These are phyloP conservation scores for Alces alces DNA, from an alignment of 2,113 vertebrate genomes.

Conservation along the genomic window DNA sequence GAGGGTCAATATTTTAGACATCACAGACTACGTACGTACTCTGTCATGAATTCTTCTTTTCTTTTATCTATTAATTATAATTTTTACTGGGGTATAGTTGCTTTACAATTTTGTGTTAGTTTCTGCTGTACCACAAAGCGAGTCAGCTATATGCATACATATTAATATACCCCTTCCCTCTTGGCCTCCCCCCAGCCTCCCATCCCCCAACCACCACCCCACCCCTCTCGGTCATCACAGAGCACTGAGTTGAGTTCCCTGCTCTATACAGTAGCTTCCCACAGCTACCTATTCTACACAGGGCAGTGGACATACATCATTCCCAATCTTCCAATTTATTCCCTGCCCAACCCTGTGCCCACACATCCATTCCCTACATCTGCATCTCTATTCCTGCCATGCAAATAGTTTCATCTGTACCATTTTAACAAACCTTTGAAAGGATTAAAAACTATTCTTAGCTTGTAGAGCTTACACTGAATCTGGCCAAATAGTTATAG, in stretches of 20 bases:
- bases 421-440: not conserved
- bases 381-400: not conserved
- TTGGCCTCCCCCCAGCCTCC: not conserved
- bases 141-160: not conserved
- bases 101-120: not conserved
- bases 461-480: not conserved
- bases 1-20: not conserved
- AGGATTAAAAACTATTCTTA: not conserved
- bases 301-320: not conserved
- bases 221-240: not conserved
- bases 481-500: not conserved
- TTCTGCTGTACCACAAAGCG: not conserved
- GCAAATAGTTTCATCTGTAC: not conserved
- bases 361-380: not conserved
- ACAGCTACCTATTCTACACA: not conserved
- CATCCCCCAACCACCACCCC: not conserved
- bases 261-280: not conserved
- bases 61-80: not conserved
- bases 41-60: not conserved
- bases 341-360: not conserved
- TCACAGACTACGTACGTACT: not conserved
- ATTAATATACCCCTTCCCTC: not conserved
- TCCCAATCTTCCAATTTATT: not conserved
- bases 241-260: not conserved
- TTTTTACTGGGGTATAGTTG: not conserved